Evolutionary conservation across 2,113 vertebrate species (phyloP), one percentile per base, ranked within the genome.

Genomic region (Aspidoscelis tigris): DNA sequence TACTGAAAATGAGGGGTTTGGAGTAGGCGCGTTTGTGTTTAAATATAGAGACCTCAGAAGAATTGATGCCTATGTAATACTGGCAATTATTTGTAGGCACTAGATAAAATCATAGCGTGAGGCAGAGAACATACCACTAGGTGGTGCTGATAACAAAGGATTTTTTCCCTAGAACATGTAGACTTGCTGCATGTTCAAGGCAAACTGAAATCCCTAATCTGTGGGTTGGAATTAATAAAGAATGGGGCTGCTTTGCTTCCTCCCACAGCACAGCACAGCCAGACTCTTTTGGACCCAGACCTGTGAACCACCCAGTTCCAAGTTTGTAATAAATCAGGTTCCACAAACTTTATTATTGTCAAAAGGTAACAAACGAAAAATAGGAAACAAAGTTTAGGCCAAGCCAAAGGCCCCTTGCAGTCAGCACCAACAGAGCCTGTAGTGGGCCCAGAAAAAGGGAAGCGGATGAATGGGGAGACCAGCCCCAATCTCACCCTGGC

Each of bases 261-360:
- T 66, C 7, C n/a, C 70, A 66, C n/a, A 7, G 14, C 68, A 73
- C 61, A 26, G n/a, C 41, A 22, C 55, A 65, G 8, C 41, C 43
- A 22, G 10, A 18, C 3, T 65, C 41, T 24, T 41, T 24, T 20
- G 12, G 16, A 21, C 76, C 73, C 18, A 22, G 41, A 84, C 76
- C 79, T 41, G 58, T 65, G 55, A 73, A 65, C 58, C 76, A 26
- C 43, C 79, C 80, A 55, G 74, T 80, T 87, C 88, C 89, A 92
- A 83, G 76, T 82, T 90, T 92, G 88, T 93, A 95, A 87, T 87
- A 94, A 95, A 93, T 88, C 94, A 91, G 90, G 91, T 95, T 91
- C 93, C 95, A 96, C 96, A 96, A 96, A 96, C 95, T 95, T 96
- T 96, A 96, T 96, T 96, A 92, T 92, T 91, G 90, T 96, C 95